These are phyloP conservation scores for Chaetorhynchus papuensis DNA, from an alignment of 2,113 vertebrate genomes.

Conservation along the genomic window DNA sequence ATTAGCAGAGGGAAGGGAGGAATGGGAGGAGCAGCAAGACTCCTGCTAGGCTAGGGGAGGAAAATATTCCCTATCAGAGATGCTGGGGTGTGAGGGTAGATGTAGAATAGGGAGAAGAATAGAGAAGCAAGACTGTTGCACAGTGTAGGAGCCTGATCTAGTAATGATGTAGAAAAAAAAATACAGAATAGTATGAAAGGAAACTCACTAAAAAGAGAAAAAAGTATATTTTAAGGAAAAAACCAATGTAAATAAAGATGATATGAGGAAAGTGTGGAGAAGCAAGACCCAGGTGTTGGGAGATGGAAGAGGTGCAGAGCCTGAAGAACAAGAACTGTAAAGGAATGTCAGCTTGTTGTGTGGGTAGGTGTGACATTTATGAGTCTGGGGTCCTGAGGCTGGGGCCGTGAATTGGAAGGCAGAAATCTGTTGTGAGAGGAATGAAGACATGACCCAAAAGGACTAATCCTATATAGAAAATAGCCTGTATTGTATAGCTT, in stretches of 20 bases:
- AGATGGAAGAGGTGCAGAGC: not conserved
- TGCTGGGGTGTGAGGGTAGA: not conserved
- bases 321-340: not conserved
- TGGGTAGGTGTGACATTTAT: not conserved
- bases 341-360: not conserved
- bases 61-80: not conserved
- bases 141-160: not conserved
- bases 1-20: slow-evolving; percentile 13
- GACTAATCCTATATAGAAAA: not conserved
- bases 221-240: not conserved
- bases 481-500: not conserved
- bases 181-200: not conserved
- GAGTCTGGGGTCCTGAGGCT: not conserved
- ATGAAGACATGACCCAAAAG: not conserved
- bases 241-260: not conserved
- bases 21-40: not conserved
- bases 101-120: not conserved
- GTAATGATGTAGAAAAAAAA: not conserved
- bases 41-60: not conserved
- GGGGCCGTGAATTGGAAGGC: not conserved
- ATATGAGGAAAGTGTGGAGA: not conserved
- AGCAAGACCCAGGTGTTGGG: not conserved
- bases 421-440: not conserved
- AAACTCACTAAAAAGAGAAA: not conserved
- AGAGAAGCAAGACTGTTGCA: not conserved